Conservation (phyloP, 2,888 invertebrate genomes). For the Entomobrya multifasciata region DNA sequence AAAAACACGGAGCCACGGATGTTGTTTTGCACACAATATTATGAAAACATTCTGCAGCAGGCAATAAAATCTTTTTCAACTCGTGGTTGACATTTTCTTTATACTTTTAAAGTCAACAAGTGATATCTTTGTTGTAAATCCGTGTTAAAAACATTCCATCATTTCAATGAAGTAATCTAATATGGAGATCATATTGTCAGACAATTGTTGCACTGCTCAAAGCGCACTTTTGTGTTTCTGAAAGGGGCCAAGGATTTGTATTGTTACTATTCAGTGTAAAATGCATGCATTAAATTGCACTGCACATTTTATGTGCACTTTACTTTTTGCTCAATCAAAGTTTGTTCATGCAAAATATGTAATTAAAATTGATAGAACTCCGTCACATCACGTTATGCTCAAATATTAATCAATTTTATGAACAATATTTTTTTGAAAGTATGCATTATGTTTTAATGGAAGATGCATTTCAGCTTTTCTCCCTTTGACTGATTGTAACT, state of each 20-base stretch:
- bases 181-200: not conserved
- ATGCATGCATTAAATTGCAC: slow-evolving; percentile 13
- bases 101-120: too few relatives aligned
- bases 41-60: too few relatives aligned
- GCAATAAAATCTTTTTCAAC: too few relatives aligned
- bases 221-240: slow-evolving; percentile 32
- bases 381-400: not conserved
- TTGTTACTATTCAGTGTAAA: slow-evolving; percentile 10
- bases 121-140: too few relatives aligned
- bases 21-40: too few relatives aligned
- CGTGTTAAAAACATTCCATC: too few relatives aligned
- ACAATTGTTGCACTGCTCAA: too few relatives aligned
- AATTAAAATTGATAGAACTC: slow-evolving; percentile 17
- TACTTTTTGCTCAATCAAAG: too few relatives aligned
- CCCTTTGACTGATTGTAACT: too few relatives aligned
- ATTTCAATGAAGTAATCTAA: too few relatives aligned
- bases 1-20: too few relatives aligned
- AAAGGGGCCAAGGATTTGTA: slow-evolving; percentile 67
- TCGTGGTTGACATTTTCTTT: slow-evolving; percentile 60
- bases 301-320: not conserved
- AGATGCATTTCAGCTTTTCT: not conserved
- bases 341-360: not conserved
- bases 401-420: not conserved
- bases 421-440: too few relatives aligned
- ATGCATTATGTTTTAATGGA: not conserved